A percentile compares a stretch with the other conserved stretches of the same genome.
Evolutionary conservation across 1,140 invertebrate species (phyloP).

Genomic region (Diabrotica virgifera): DNA sequence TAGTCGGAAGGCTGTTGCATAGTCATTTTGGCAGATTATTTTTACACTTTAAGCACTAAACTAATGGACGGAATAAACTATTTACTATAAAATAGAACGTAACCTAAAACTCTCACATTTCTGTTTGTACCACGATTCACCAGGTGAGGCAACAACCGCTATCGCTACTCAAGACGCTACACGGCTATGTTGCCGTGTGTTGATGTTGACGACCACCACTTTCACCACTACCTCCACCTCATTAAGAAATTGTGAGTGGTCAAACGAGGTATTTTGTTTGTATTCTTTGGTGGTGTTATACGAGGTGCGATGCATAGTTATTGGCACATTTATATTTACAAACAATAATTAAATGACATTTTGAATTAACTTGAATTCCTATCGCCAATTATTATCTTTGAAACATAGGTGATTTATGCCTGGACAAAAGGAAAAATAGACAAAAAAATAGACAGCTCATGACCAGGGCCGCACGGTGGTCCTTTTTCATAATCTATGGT

Average conservation of each 20-base stretch:
- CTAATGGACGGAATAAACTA: neutral
- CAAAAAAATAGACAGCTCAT: no score
- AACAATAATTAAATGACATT: no score
- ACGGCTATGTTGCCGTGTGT: neutral
- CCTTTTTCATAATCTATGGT: no score
- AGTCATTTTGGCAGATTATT: constrained; percentile 1
- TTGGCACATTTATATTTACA: no score
- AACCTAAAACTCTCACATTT: neutral
- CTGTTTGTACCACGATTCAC: neutral
- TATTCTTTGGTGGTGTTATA: neutral
- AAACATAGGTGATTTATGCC: no score
- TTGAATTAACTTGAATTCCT: no score
- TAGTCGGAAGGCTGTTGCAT: neutral
- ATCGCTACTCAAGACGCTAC: neutral
- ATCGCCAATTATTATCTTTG: no score
- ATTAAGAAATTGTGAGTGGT: neutral
- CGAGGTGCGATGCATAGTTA: neutral
- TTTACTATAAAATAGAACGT: neutral
- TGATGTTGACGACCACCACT: neutral
- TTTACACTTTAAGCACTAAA: neutral
- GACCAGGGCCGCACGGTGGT: no score
- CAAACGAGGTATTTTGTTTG: neutral
- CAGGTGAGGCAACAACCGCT: constrained; percentile 3
- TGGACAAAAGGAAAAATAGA: no score
- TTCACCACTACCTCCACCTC: neutral